Base-by-base conservation (phyloP, 2,888 invertebrate genomes). In the Lasioglossum zephyrum region DNA sequence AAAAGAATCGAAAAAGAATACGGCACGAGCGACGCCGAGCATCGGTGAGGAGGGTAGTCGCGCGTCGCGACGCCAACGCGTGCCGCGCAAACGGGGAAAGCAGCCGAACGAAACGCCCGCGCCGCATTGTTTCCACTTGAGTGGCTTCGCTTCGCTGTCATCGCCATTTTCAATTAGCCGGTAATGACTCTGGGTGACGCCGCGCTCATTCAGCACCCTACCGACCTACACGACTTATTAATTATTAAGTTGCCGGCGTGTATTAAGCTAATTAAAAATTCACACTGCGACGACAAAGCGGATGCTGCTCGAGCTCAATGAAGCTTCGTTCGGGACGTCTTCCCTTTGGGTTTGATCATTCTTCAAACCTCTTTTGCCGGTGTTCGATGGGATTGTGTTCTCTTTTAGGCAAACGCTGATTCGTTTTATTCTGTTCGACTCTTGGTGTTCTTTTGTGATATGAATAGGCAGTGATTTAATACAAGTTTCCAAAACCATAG, bases 161-260 rank as follows among this genome's bases (percentile, higher is more conserved):
- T 92, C 94, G 93, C 93, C 93, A 93, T 94, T 94, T 93, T 93
- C 94, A 94, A 94, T 94, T 94, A 94, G 93, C 89, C 90, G 81
- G 89, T 92, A 94, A 93, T 91, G 93, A 94, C 92, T 92, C n/a
- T n/a, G 90, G 87, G 90, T 92, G 90, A 92, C 91, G 90, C 84
- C 87, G 87, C 84, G 87, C 85, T 90, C 87, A 79, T 88, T 88
- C 87, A 86, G 75, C 81, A 84, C 72, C n/a, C 73, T 57, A 39
- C 57, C 77, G 69, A 31, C 84, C 85, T 88, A 82, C 88, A 88
- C 87, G 89, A 92, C 91, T 93, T 93, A 93, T 93, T 94, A 94
- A 93, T 94, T 93, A 94, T 93, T 92, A 92, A 92, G 90, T 90
- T 90, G 87, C 91, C 89, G 18, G 6, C 90, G 88, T 87, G 90